These are phyloP conservation scores for Copidosoma floridanum DNA, from an alignment of 1,140 invertebrate genomes.

Conservation along the genomic window DNA sequence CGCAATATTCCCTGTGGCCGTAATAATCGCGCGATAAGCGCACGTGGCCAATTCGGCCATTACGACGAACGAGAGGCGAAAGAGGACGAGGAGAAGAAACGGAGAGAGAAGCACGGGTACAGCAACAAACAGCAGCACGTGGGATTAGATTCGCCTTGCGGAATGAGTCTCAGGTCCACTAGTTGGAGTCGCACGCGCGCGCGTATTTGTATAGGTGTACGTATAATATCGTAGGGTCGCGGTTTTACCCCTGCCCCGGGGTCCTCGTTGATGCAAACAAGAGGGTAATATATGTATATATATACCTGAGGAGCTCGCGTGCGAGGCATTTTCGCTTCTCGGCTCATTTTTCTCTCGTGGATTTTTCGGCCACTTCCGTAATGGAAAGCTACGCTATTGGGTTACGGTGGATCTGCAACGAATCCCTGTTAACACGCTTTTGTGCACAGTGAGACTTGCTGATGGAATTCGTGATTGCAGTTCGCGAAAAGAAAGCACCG, in stretches of 20 bases:
- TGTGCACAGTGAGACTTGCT: no score
- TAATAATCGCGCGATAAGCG: constrained; percentile 23
- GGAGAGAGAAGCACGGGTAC: neutral
- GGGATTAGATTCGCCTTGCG: no score
- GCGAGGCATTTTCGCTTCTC: no score
- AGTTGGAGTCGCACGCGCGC: neutral
- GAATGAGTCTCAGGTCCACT: neutral
- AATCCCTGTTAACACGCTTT: no score
- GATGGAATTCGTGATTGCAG: no score
- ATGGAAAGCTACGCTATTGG: no score
- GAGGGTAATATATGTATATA: constrained; percentile 1
- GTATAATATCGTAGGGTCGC: no score
- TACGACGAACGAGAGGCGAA: constrained; percentile 9
- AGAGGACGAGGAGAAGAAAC: constrained; percentile 28
- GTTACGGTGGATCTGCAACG: no score
- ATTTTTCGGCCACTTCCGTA: constrained; percentile 11
- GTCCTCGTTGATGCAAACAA: neutral
- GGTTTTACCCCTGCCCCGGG: neutral
- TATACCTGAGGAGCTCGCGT: no score
- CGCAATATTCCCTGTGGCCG: constrained; percentile 6
- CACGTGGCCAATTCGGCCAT: constrained; percentile 22
- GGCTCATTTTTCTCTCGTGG: neutral
- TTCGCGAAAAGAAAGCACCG: no score
- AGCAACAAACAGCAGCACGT: no score
- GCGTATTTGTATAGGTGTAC: neutral